Conservation (phyloP, 2,888 invertebrate species). For the Norana najaformis region DNA sequence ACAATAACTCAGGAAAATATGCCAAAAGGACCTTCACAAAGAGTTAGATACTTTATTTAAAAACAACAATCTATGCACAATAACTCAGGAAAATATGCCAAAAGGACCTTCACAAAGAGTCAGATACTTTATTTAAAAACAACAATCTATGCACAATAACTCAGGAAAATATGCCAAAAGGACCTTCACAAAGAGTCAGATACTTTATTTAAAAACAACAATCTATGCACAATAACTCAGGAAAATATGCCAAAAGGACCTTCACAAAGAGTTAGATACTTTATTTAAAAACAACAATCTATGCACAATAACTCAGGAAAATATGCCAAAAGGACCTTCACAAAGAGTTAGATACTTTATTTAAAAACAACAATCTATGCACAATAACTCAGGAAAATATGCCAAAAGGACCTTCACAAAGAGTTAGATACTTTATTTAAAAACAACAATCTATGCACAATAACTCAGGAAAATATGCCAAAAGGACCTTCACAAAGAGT, state of each 20-base stretch:
- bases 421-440: conserved; percentile 67
- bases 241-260: not conserved
- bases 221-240: not conserved
- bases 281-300: conserved; percentile 40
- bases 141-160: not conserved
- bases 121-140: conserved; percentile 67
- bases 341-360: conserved; percentile 68
- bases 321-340: not conserved
- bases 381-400: not conserved
- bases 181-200: conserved; percentile 38
- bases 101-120: too few species aligned
- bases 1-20: not conserved
- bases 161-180: not conserved
- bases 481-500: too few species aligned
- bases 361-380: not conserved
- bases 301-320: not conserved
- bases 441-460: not conserved
- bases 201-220: conserved; percentile 67
- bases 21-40: not conserved
- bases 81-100: not conserved
- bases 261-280: conserved; percentile 68
- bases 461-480: not conserved
- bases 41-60: conserved; percentile 67
- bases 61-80: not conserved
- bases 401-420: not conserved